Percentiles rank a stretch among this genome's conserved stretches.
Conservation (phyloP, 1,140 invertebrate species). For the Pseudomyrmex gracilis region DNA sequence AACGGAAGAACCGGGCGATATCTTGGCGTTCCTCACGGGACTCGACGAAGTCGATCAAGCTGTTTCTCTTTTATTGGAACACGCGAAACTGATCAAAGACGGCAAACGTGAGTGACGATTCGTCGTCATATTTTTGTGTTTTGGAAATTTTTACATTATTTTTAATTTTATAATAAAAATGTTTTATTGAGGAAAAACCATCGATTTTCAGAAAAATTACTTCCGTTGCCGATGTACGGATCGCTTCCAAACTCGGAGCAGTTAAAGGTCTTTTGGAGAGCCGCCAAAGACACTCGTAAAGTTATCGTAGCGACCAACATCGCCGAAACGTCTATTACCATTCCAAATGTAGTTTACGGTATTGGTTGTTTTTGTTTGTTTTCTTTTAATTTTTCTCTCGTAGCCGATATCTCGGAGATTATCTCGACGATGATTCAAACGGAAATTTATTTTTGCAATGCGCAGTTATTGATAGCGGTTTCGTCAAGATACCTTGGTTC, state of each 20-base stretch:
- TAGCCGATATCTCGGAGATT: not conserved
- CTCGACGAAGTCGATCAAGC: conserved; percentile 95
- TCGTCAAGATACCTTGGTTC: conserved; percentile 97
- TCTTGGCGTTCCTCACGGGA: conserved; percentile 97
- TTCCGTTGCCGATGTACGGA: conserved; percentile 97
- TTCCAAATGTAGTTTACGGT: conserved; percentile 96
- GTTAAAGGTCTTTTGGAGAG: conserved; percentile 94
- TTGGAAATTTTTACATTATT: not conserved
- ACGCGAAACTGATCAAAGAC: conserved; percentile 86
- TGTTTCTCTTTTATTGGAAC: conserved; percentile 89
- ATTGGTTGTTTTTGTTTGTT: conserved; percentile 61
- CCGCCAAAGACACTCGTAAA: conserved; percentile 92
- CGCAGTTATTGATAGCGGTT: conserved; percentile 97
- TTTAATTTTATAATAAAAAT: not conserved
- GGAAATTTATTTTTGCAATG: conserved; percentile 59
- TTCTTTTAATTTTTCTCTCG: not conserved
- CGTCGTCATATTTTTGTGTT: not conserved
- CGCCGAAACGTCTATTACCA: conserved; percentile 97
- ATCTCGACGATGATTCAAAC: conserved; percentile 6
- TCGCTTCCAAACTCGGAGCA: conserved; percentile 94
- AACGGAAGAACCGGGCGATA: conserved; percentile 93
- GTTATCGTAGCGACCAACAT: conserved; percentile 98
- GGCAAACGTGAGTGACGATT: conserved; percentile 82
- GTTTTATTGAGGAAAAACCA: conserved; percentile 34
- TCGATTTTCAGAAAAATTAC: conserved; percentile 87